Evolutionary conservation across 2,797 vertebrate species (phyloP).

Genomic region (Columba guinea): DNA sequence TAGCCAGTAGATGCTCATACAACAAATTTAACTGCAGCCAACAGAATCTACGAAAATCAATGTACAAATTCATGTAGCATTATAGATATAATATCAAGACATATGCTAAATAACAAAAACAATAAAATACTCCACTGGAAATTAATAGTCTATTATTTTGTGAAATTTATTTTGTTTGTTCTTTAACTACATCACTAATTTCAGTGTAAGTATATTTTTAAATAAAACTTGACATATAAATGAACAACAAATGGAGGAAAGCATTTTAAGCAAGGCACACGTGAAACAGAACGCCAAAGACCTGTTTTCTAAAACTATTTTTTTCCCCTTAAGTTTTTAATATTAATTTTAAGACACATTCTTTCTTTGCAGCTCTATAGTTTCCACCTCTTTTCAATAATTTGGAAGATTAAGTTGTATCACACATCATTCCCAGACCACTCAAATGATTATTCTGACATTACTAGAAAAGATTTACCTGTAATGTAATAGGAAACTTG

Average conservation of each 20-base stretch:
- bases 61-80: background rate
- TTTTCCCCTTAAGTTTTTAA: background rate
- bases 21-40: background rate
- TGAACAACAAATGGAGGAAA: background rate
- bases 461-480: conserved; percentile 77
- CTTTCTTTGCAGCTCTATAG: background rate
- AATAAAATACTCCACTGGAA: background rate
- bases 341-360: background rate
- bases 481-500: conserved; percentile 95
- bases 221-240: background rate
- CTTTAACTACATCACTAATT: background rate
- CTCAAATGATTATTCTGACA: background rate
- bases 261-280: background rate
- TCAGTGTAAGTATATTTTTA: background rate
- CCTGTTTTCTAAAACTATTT: background rate
- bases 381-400: background rate
- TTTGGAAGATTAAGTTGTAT: background rate
- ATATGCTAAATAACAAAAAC: background rate
- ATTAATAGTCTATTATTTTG: background rate
- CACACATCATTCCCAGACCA: background rate
- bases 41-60: background rate
- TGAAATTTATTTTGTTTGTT: background rate
- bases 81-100: background rate
- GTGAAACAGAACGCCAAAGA: background rate
- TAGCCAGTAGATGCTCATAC: background rate